Evolutionary conservation across 64 coral and sea anemone genomes (phyloP), one percentile per base, ranked within the genome.

Genomic region (Acropora tenuis): DNA sequence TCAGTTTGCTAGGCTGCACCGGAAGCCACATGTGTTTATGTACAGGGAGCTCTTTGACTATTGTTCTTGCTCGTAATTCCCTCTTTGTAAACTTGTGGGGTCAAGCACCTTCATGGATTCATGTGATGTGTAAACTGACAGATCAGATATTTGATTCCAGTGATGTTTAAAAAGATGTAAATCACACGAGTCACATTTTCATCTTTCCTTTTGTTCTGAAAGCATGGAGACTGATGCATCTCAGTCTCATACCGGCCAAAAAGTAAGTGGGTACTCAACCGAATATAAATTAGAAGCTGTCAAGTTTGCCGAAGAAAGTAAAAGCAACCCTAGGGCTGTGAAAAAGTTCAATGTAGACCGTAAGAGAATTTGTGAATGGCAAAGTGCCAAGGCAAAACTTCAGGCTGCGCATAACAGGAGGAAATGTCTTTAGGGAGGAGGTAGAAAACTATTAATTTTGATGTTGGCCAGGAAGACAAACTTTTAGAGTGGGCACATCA

Each of bases 281-380:
- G 19, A 78, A 89, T 88, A 88, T 88, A 88, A 88, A 88, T 58
- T 78, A 89, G 74, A 89, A 78, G 87, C 74, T 46, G 78, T 78
- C 63, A 89, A 67, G 40, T 79, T 79, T 89, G 75, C 12, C 40
- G 75, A 78, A 48, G 75, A 68, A 89, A 66, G 57, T 20, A 89
- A 89, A 66, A 88, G 72, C 11, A 88, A 77, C 50, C 46, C 10
- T 63, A 88, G 74, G 12, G 74, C 50, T 63, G 49, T 46, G 10
- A 87, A 45, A 73, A 73, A 87, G 58, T 87, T 60, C 86, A 88
- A 58, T 59, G 86, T 88, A 77, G 86, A 76, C 57, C 86, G 73
- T 77, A 78, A 89, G 75, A 89, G 87, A 89, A 89, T 89, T 89
- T 43, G 87, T 67, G 87, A 79, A 89, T 89, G 75, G 87, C 74